Evolutionary conservation across 2,888 invertebrate genomes (phyloP).

Genomic region (Amblyjoppa proteus): DNA sequence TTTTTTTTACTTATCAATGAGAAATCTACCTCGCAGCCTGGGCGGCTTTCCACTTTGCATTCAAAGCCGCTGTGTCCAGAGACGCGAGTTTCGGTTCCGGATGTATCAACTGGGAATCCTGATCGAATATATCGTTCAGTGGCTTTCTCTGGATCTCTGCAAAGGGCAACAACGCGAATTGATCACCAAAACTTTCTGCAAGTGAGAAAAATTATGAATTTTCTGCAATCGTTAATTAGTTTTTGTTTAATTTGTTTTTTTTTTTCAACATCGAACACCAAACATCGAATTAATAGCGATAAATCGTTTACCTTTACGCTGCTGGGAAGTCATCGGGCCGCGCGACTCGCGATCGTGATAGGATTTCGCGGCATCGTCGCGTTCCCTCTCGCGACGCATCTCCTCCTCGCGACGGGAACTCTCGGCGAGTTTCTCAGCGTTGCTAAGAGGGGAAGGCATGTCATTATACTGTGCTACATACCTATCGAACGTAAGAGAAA

Average conservation of each 20-base stretch:
- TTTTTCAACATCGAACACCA: not conserved
- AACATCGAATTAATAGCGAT: not conserved
- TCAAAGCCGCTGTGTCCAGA: constrained; percentile 81
- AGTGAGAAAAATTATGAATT: constrained; percentile 46
- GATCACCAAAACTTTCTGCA: constrained; percentile 39
- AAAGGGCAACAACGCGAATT: constrained; percentile 60
- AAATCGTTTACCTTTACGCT: constrained; percentile 81
- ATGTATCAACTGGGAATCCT: constrained; percentile 81
- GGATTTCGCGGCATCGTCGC: constrained; percentile 81
- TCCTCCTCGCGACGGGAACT: constrained; percentile 82
- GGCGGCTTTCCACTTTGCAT: constrained; percentile 83
- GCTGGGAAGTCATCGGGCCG: constrained; percentile 78
- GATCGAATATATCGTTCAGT: constrained; percentile 82
- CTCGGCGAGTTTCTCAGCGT: constrained; percentile 83
- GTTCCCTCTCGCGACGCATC: constrained; percentile 80
- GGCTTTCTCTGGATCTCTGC: constrained; percentile 82
- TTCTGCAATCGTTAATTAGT: constrained; percentile 19
- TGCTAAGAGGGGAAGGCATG: constrained; percentile 84
- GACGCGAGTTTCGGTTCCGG: constrained; percentile 82
- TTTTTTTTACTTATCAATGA: not conserved
- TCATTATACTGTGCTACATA: constrained; percentile 84
- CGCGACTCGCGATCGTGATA: constrained; percentile 83
- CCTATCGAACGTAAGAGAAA: constrained; percentile 79
- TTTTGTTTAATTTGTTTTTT: not conserved
- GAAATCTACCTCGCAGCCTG: constrained; percentile 77